Percentiles rank a stretch among this genome's conserved stretches.
phyloP scores from a whole-genome alignment of 2,113 vertebrate genomes.

The Solea solea region DNA sequence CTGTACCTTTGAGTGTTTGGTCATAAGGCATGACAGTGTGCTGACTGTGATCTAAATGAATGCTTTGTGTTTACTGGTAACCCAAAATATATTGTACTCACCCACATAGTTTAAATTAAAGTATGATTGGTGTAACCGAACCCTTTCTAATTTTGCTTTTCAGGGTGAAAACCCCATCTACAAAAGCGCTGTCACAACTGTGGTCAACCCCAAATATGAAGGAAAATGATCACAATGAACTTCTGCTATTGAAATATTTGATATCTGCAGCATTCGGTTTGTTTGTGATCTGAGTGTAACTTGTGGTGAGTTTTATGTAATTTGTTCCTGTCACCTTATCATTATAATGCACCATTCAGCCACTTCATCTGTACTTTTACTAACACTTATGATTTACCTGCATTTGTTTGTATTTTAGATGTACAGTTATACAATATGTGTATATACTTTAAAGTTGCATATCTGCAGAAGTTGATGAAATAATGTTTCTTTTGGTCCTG shows the following conservation, averaged over 20 bases:
- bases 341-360: slow-evolving; percentile 68
- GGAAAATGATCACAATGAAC: slow-evolving; percentile 90
- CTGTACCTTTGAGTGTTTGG: background rate
- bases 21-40: slow-evolving; percentile 61
- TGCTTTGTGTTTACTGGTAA: background rate
- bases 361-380: slow-evolving; percentile 79
- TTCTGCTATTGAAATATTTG: slow-evolving; percentile 76
- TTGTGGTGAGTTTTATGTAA: slow-evolving; percentile 17
- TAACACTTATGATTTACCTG: slow-evolving; percentile 84
- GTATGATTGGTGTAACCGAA: background rate
- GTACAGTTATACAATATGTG: slow-evolving; percentile 86
- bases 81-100: background rate
- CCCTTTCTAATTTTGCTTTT: background rate
- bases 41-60: slow-evolving; percentile 15
- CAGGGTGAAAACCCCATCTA: slow-evolving; percentile 99
- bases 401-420: slow-evolving; percentile 82
- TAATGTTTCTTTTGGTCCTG: slow-evolving; percentile 46
- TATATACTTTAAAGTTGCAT: slow-evolving; percentile 76
- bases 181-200: slow-evolving; percentile 98
- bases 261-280: slow-evolving; percentile 45
- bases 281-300: slow-evolving; percentile 42
- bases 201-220: slow-evolving; percentile 99
- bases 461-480: slow-evolving; percentile 46
- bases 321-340: slow-evolving; percentile 47
- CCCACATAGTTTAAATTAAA: background rate